These are phyloP conservation scores for Halcyon malimbica DNA, from an alignment of 2,113 vertebrate species.

Conservation along the genomic window DNA sequence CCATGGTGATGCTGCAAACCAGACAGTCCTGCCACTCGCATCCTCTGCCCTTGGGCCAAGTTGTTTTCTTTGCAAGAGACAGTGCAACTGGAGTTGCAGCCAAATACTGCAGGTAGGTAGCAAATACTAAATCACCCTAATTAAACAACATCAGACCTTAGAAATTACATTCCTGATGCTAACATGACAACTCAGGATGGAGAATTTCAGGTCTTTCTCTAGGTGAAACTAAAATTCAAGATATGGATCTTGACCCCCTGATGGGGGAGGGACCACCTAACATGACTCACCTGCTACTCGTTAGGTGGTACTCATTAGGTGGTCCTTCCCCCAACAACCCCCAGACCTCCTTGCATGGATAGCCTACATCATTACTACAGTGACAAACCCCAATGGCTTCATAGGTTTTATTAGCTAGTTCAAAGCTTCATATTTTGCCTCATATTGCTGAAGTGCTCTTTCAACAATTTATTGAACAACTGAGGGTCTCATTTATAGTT, in stretches of 20 bases:
- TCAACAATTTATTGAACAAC: background rate
- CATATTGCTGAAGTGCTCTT: background rate
- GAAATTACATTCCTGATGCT: background rate
- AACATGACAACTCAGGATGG: rapidly evolving
- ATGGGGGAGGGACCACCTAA: no score
- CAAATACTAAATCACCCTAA: background rate
- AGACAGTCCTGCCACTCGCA: background rate
- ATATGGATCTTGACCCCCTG: background rate
- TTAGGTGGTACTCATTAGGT: no score
- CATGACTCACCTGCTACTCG: no score
- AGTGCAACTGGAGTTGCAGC: background rate
- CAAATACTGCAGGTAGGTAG: background rate
- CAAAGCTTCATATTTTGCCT: background rate
- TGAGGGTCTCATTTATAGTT: background rate
- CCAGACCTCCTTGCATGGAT: background rate
- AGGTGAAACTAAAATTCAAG: background rate
- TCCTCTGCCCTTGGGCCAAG: background rate
- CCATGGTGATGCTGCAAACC: background rate
- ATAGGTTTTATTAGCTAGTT: background rate
- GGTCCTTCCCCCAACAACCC: no score
- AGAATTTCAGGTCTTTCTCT: background rate
- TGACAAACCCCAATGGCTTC: background rate
- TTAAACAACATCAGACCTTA: background rate
- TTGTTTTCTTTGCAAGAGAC: background rate
- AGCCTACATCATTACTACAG: background rate